Conservation (phyloP, 2,888 invertebrate genomes). For the Conistra vaccinii region DNA sequence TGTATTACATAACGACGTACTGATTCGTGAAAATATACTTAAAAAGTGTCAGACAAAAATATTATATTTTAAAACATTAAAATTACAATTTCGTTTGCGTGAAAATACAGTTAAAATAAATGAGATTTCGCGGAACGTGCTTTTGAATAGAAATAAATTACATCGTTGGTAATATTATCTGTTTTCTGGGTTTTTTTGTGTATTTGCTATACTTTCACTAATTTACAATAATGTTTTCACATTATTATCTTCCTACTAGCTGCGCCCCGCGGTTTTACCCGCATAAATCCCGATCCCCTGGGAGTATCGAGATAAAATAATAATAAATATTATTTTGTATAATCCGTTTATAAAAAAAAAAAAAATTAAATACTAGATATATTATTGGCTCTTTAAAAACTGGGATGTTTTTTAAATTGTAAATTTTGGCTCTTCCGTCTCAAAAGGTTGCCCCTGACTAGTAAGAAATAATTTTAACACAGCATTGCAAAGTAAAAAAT, state of each 20-base stretch:
- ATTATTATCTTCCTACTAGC: background rate
- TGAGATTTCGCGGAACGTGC: background rate
- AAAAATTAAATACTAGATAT: too few species aligned
- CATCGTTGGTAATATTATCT: background rate
- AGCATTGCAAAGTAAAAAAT: too few species aligned
- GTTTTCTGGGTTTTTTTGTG: background rate
- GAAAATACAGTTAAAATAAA: slow-evolving; percentile 1
- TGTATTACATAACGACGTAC: background rate
- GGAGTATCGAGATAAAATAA: too few species aligned
- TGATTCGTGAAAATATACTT: background rate
- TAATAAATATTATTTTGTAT: too few species aligned
- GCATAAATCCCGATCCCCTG: too few species aligned
- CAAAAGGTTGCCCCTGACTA: too few species aligned
- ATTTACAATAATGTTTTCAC: background rate
- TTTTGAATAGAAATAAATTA: slow-evolving; percentile 1
- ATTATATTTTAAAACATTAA: background rate
- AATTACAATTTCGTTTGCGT: background rate
- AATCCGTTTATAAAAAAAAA: too few species aligned
- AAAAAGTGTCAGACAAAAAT: background rate
- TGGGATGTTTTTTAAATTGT: too few species aligned
- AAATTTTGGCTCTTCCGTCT: too few species aligned
- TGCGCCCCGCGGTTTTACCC: too few species aligned
- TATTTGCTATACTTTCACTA: background rate
- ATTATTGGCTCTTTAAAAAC: too few species aligned
- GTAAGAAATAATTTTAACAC: too few species aligned